Percentiles rank a stretch among this genome's conserved stretches.
Conservation (phyloP, 2,113 vertebrate genomes). For the Bubo scandiacus region DNA sequence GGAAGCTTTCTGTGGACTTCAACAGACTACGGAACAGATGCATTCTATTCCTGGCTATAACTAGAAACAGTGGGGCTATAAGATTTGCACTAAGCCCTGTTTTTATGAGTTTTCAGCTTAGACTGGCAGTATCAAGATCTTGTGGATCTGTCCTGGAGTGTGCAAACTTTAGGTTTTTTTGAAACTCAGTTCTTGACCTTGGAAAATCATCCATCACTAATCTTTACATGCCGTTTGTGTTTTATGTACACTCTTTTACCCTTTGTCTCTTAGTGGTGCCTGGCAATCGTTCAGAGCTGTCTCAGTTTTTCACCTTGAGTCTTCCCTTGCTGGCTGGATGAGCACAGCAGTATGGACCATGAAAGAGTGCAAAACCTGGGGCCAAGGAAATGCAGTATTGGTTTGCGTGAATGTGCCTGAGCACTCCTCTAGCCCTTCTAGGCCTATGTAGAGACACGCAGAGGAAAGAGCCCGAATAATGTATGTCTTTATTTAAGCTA, state of each 20-base stretch:
- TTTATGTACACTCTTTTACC: not conserved
- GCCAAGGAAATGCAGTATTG: not conserved
- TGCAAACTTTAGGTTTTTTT: not conserved
- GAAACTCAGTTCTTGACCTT: not conserved
- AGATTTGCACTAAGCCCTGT: not conserved
- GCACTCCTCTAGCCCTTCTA: not conserved
- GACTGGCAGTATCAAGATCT: not conserved
- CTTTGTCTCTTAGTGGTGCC: not conserved
- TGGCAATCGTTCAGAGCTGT: not conserved
- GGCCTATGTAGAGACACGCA: not conserved
- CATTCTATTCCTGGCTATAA: not conserved
- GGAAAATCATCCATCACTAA: not conserved
- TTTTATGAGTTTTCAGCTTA: not conserved
- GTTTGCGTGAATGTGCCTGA: not conserved
- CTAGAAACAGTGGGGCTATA: not conserved
- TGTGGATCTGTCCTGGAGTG: not conserved
- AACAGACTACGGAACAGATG: not conserved
- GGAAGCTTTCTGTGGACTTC: not conserved
- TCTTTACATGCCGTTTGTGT: not conserved
- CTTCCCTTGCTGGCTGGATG: not conserved
- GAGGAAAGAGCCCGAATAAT: not conserved
- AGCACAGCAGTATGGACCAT: not conserved
- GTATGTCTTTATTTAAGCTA: constrained; percentile 49
- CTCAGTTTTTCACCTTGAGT: constrained; percentile 12
- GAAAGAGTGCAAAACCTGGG: not conserved